These are phyloP conservation scores for Falco berigora DNA, from an alignment of 2,797 vertebrate species.

Conservation along the genomic window DNA sequence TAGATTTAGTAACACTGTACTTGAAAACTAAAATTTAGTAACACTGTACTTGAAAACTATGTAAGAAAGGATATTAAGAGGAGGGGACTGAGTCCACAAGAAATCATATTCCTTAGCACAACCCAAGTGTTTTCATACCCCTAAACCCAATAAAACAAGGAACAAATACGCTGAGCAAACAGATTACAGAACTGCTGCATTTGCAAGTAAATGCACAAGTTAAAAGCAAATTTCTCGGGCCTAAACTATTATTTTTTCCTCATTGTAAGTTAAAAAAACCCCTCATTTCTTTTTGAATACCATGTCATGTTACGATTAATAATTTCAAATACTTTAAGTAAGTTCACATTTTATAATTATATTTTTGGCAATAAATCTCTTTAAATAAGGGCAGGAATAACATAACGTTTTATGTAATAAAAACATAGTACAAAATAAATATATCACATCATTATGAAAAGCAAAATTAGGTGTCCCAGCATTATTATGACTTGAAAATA, in stretches of 20 bases:
- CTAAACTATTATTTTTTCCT: background rate
- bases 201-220: background rate
- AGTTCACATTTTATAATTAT: background rate
- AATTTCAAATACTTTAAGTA: background rate
- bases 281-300: background rate
- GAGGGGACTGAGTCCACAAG: accelerated
- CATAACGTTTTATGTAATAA: background rate
- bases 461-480: background rate
- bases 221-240: background rate
- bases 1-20: background rate
- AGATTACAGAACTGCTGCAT: background rate
- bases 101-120: background rate
- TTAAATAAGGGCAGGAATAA: background rate
- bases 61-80: background rate
- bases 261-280: too few relatives aligned
- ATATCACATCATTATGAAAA: background rate
- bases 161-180: background rate
- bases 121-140: background rate
- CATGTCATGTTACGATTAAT: background rate
- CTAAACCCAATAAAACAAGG: background rate
- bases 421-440: background rate
- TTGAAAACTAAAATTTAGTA: background rate
- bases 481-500: background rate
- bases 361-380: background rate
- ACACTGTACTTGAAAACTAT: background rate